Conservation (phyloP, 2,888 invertebrate species). For the Tuta absoluta region DNA sequence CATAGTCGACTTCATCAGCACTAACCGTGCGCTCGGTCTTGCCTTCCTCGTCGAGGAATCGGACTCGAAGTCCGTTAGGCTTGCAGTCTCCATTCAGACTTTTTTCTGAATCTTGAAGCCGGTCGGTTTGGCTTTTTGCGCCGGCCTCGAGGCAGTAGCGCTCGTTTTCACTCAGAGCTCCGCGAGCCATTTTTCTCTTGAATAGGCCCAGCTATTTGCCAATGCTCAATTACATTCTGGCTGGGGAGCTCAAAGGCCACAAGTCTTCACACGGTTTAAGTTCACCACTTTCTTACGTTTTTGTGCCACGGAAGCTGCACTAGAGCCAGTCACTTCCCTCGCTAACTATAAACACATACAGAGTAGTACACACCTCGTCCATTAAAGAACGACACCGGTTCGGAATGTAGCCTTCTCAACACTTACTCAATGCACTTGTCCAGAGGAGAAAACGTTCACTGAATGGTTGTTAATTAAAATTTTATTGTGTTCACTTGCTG, state of each 20-base stretch:
- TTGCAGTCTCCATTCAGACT: conserved; percentile 54
- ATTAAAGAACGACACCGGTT: conserved; percentile 78
- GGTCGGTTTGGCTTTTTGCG: conserved; percentile 65
- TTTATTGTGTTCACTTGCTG: conserved; percentile 45
- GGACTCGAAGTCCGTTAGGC: conserved; percentile 68
- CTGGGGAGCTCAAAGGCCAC: conserved; percentile 36
- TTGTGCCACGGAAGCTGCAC: conserved; percentile 39
- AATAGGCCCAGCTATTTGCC: conserved; percentile 40
- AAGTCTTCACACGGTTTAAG: conserved; percentile 40
- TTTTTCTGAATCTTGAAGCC: conserved; percentile 67
- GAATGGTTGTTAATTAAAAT: conserved; percentile 41
- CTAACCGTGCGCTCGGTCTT: conserved; percentile 75
- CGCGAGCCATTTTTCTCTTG: conserved; percentile 70
- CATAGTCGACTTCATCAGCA: conserved; percentile 72
- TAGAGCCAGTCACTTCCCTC: conserved; percentile 58
- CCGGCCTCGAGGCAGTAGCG: conserved; percentile 66
- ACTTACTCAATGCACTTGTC: conserved; percentile 71
- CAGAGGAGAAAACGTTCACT: conserved; percentile 52
- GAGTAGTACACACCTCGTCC: conserved; percentile 74
- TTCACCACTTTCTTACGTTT: conserved; percentile 29
- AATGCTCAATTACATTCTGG: conserved; percentile 55
- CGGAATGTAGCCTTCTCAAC: conserved; percentile 76
- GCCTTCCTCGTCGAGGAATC: conserved; percentile 75
- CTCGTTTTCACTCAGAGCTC: conserved; percentile 72
- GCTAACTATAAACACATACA: conserved; percentile 67